Conservation (phyloP, 2,888 invertebrate species). For the Nudaria mundana region DNA sequence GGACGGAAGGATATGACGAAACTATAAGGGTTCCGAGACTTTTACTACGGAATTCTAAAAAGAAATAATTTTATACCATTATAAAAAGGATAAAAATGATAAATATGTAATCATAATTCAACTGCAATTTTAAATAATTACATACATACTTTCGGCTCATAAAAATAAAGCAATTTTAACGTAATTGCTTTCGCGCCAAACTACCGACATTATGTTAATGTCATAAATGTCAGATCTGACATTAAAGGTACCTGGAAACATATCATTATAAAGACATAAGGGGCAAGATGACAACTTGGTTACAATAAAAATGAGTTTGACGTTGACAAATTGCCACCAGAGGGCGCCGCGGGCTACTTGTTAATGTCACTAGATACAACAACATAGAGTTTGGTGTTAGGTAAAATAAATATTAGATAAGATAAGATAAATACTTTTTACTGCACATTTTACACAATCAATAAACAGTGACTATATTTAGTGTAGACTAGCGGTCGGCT, state of each 20-base stretch:
- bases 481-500: too few relatives aligned
- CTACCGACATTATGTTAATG: conserved; percentile 30
- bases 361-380: conserved; percentile 37
- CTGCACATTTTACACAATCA: too few relatives aligned
- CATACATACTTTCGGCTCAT: conserved; percentile 1
- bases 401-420: too few relatives aligned
- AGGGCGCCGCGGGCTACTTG: conserved; percentile 44
- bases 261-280: conserved; percentile 58
- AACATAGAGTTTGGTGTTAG: conserved; percentile 21
- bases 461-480: too few relatives aligned
- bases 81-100: background rate
- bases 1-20: too few relatives aligned
- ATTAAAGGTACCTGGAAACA: conserved; percentile 38
- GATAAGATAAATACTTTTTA: too few relatives aligned
- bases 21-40: too few relatives aligned
- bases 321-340: conserved; percentile 60
- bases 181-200: conserved; percentile 23
- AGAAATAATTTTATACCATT: background rate
- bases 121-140: conserved; percentile 7
- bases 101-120: conserved; percentile 1
- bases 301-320: conserved; percentile 61
- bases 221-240: conserved; percentile 32
- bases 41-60: too few relatives aligned
- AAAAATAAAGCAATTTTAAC: conserved; percentile 25
- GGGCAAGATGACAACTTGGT: conserved; percentile 58